Conservation (phyloP, 1,140 invertebrate genomes). For the Yoshiicerus persimilis region DNA sequence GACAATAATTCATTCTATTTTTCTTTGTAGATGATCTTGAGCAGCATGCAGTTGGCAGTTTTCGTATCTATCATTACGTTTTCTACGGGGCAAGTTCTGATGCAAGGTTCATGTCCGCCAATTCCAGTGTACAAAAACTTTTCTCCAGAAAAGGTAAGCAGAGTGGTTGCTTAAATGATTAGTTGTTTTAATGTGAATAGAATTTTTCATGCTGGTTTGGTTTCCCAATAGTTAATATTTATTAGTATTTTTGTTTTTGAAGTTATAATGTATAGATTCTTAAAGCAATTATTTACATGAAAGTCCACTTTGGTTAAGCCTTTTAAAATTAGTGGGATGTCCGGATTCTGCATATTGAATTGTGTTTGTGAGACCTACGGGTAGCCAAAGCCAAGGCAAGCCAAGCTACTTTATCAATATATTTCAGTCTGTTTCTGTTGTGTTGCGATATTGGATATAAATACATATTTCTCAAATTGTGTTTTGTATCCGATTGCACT, state of each 20-base stretch:
- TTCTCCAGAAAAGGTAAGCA: constrained; percentile 47
- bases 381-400: background rate
- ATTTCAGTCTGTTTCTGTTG: background rate
- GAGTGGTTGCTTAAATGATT: background rate
- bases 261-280: background rate
- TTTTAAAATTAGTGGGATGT: background rate
- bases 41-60: background rate
- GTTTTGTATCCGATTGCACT: background rate
- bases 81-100: constrained; percentile 42
- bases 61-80: background rate
- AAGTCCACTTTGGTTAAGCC: background rate
- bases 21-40: constrained; percentile 17
- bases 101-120: constrained; percentile 47
- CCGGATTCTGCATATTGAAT: no score
- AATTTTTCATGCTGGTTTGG: background rate
- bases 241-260: background rate
- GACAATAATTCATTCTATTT: background rate
- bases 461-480: background rate
- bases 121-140: constrained; percentile 46
- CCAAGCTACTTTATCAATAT: background rate
- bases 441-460: background rate
- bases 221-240: background rate
- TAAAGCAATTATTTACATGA: background rate
- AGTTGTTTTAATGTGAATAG: background rate
- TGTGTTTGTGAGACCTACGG: no score